Percentiles rank a stretch among this genome's conserved stretches.
These are phyloP conservation scores for Erinaceus europaeus DNA, from an alignment of 2,113 vertebrate genomes.

Conservation along the genomic window DNA sequence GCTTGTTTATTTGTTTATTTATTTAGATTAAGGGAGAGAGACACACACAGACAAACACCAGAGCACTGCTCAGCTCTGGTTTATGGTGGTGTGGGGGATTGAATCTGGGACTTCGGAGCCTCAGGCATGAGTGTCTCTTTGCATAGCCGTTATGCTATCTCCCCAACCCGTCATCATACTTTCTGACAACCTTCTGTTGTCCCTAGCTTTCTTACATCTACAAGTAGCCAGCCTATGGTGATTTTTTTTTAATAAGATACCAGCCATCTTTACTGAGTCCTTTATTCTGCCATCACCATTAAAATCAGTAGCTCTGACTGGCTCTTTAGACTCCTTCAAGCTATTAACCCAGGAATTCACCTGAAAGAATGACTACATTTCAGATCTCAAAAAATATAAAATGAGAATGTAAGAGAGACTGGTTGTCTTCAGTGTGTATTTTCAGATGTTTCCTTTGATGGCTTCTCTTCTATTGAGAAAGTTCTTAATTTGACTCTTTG, in stretches of 20 bases:
- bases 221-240: not conserved
- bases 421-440: not conserved
- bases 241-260: not conserved
- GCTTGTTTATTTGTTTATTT: too few species aligned
- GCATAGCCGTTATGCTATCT: too few species aligned
- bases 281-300: not conserved
- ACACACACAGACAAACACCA: too few species aligned
- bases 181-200: too few species aligned
- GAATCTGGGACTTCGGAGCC: too few species aligned
- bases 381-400: not conserved
- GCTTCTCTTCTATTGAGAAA: not conserved
- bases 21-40: too few species aligned
- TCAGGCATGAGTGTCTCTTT: too few species aligned
- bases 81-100: too few species aligned
- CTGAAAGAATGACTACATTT: too few species aligned
- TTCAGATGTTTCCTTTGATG: not conserved
- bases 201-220: not conserved
- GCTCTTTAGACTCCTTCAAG: not conserved
- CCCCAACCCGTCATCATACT: too few species aligned
- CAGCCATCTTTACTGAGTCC: not conserved
- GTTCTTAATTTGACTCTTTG: too few species aligned
- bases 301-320: not conserved
- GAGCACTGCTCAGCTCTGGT: too few species aligned
- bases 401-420: not conserved
- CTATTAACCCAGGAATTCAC: not conserved